Conservation (phyloP, 2,797 vertebrate species). For the Hippopotamyrus pictus region DNA sequence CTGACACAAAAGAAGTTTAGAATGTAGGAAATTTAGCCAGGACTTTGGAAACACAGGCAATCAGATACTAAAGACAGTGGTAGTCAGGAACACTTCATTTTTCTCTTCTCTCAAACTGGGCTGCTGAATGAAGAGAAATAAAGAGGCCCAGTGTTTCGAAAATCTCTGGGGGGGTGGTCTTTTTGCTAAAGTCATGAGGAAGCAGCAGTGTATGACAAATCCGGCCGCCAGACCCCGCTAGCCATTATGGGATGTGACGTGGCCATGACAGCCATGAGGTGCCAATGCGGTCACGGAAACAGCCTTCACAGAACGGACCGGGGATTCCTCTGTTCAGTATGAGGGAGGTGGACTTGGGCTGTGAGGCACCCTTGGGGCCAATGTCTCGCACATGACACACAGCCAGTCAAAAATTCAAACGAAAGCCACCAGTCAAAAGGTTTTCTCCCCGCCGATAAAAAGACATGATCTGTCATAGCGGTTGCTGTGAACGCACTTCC, state of each 20-base stretch:
- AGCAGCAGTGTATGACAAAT: slow-evolving; percentile 6
- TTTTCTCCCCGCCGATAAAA: not conserved
- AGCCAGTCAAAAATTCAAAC: not conserved
- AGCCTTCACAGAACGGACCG: not conserved
- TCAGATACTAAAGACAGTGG: not conserved
- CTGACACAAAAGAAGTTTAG: not conserved
- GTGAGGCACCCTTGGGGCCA: not conserved
- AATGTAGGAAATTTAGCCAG: not conserved
- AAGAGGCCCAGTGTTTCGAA: not conserved
- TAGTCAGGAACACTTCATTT: not conserved
- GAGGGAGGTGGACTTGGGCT: not conserved
- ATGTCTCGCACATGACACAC: not conserved
- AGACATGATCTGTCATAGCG: not conserved
- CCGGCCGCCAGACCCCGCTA: not conserved
- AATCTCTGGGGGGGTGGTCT: not conserved
- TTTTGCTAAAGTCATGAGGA: not conserved
- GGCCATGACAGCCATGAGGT: not conserved
- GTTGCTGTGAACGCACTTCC: not conserved
- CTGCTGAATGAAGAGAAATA: not conserved
- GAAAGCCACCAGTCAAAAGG: not conserved
- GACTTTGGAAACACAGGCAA: not conserved
- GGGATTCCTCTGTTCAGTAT: not conserved
- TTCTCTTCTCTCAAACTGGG: not conserved
- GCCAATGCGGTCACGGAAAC: not conserved
- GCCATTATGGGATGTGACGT: not conserved